These are phyloP conservation scores for Zosterops lateralis DNA, from an alignment of 2,113 vertebrate genomes.

Conservation along the genomic window DNA sequence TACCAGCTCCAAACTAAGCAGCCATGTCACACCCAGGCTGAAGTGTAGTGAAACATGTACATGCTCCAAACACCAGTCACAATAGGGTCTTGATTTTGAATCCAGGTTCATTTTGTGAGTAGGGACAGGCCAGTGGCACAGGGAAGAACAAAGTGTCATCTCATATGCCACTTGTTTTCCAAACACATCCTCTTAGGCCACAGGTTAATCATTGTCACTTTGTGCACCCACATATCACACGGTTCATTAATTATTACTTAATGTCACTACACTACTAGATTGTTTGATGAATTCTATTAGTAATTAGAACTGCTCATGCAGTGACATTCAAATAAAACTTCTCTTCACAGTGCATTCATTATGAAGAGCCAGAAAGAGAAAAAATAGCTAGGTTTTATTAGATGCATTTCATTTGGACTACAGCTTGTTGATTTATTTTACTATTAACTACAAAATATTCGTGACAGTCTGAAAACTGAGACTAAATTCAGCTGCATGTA, in stretches of 20 bases:
- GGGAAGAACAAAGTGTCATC: neutral
- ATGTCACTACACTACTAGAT: neutral
- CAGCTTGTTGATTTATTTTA: neutral
- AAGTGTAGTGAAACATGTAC: accelerated
- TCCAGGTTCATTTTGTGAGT: neutral
- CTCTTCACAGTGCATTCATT: neutral
- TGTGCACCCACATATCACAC: neutral
- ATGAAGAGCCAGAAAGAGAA: neutral
- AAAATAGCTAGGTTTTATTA: neutral
- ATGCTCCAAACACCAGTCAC: neutral
- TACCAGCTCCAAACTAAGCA: neutral
- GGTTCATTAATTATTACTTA: conserved; percentile 43
- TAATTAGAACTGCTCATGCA: neutral
- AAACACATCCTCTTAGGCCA: neutral
- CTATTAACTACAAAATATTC: neutral
- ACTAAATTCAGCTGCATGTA: neutral
- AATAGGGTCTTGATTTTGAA: neutral
- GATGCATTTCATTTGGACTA: neutral
- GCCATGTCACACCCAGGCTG: neutral
- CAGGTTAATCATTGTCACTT: conserved; percentile 25
- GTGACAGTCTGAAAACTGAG: neutral
- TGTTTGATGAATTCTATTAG: conserved; percentile 5
- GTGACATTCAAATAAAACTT: neutral
- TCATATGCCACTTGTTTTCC: neutral
- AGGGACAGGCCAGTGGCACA: neutral